These are phyloP conservation scores for Aegypius monachus DNA, from an alignment of 2,113 vertebrate genomes.

Conservation along the genomic window DNA sequence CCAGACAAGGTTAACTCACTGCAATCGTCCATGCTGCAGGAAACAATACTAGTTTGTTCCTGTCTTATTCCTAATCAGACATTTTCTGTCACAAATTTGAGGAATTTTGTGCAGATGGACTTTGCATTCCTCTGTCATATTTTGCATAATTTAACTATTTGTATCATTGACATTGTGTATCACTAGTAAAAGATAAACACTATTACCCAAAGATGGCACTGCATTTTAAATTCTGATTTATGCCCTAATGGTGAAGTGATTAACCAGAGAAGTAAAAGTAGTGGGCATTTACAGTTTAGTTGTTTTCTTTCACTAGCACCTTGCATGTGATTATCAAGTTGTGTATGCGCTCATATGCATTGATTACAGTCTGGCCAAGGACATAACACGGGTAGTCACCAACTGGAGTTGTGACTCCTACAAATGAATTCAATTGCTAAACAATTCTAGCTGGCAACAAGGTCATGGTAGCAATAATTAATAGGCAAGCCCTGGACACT, in stretches of 20 bases:
- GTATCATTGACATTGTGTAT: neutral
- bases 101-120: neutral
- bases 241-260: neutral
- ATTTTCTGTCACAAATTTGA: neutral
- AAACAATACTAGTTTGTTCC: neutral
- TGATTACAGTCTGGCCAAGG: neutral
- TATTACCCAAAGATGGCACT: neutral
- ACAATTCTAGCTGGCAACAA: neutral
- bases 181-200: neutral
- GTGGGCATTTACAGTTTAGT: neutral
- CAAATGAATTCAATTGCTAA: neutral
- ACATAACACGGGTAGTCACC: neutral
- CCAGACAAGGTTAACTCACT: neutral
- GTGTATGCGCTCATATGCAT: neutral
- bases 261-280: neutral
- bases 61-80: neutral
- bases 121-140: neutral
- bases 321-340: neutral
- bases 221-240: neutral
- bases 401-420: neutral
- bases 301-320: neutral
- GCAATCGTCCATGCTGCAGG: neutral
- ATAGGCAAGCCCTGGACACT: neutral
- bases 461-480: neutral
- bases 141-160: neutral